A percentile compares a stretch with the other conserved stretches of the same genome.
Conservation (phyloP, 2,888 invertebrate genomes). For the Phalangium opilio region DNA sequence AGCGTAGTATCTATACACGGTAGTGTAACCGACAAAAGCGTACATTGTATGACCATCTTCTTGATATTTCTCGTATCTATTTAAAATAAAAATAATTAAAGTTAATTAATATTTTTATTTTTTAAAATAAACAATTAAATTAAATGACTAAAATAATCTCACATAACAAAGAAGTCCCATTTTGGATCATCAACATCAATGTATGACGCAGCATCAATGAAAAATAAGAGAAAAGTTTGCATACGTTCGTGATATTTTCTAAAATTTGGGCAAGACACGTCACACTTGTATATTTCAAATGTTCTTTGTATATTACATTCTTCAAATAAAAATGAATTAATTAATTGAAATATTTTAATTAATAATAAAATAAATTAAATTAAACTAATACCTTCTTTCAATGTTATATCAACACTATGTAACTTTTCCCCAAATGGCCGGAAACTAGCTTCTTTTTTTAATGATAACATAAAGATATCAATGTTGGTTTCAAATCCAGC, state of each 20-base stretch:
- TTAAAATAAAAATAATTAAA: too few relatives aligned
- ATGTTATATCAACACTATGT: conserved; percentile 37
- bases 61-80: conserved; percentile 35
- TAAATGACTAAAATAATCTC: too few relatives aligned
- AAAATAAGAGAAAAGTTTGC: conserved; percentile 85
- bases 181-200: conserved; percentile 82
- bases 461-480: conserved; percentile 50
- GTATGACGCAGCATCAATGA: conserved; percentile 87
- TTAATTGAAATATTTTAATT: too few relatives aligned
- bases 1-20: conserved; percentile 86
- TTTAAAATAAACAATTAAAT: too few relatives aligned
- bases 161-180: conserved; percentile 59
- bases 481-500: conserved; percentile 53
- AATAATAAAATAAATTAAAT: too few relatives aligned
- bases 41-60: conserved; percentile 39
- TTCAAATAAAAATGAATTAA: background rate
- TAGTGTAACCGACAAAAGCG: conserved; percentile 71
- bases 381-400: background rate
- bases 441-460: conserved; percentile 58
- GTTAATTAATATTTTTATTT: too few relatives aligned
- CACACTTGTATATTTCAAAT: conserved; percentile 68
- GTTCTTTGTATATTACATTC: conserved; percentile 6
- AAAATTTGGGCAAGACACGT: conserved; percentile 52
- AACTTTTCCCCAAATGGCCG: conserved; percentile 56
- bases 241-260: conserved; percentile 61